Evolutionary conservation across 2,113 vertebrate species (phyloP), one percentile per base, ranked within the genome.

Genomic region (Nothoprocta perdicaria): DNA sequence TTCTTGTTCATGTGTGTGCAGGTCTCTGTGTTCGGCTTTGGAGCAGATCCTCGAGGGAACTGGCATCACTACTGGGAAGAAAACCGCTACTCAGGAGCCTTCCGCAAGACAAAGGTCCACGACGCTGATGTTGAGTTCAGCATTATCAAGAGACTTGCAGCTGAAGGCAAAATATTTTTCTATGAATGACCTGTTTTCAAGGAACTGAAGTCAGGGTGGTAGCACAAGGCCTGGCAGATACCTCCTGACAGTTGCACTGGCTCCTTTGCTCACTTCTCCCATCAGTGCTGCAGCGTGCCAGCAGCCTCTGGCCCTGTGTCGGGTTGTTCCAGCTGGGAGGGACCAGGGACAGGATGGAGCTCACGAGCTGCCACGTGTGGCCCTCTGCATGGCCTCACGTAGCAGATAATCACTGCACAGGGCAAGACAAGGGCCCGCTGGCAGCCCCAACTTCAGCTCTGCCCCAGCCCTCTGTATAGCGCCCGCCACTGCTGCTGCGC

Each of bases 51-150:
- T 4, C 46, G 96, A 6, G 98, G 98, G n/a, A 98, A 98, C 80
- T 98, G 98, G 98, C 98, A 98, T 83, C 98, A 98, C 92, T 98
- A 98, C 94, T 98, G 98, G 98, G 98, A 98, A 88, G 74, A 97
- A 27, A 98, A 97, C 52, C 84, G 15, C 31, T 74, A 96, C 17
- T 97, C 98, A 0, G 96, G 98, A 33, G 98, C 98, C 33, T 99
- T 99, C 81, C 85, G 87, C 57, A 97, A 96, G 77, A 98, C 96
- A 0, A 97, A 97, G 6, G 98, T 99, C 31, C 98, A 98, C 17
- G 96, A 95, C 0, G 97, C 97, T 1, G 97, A 98, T 3, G 93
- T 92, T 0, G 98, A 99, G 85, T 97, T 83, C 3, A 18, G 93
- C n/a, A 46, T 98, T 88, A 98, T 98, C 10, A 13, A 84, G 27